phyloP scores from a whole-genome alignment of 2,797 vertebrate species.

The Poecilia wingei region DNA sequence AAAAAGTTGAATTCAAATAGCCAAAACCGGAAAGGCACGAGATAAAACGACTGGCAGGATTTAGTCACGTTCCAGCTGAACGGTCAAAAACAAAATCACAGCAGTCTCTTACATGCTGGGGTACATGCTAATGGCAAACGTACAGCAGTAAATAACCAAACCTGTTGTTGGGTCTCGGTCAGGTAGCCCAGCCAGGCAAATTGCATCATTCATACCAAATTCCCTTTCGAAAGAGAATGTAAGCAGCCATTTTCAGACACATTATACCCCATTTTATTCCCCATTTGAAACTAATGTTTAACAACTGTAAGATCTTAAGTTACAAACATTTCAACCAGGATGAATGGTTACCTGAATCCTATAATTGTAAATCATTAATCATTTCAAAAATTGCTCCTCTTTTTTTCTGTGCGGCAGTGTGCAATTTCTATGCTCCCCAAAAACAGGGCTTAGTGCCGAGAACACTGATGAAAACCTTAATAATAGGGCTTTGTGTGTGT shows the following conservation, averaged over 20 bases:
- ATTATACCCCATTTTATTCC: background rate
- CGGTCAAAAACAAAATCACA: background rate
- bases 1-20: background rate
- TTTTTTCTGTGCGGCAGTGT: background rate
- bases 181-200: background rate
- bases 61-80: background rate
- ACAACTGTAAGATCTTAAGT: background rate
- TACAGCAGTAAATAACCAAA: background rate
- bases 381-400: background rate
- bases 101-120: background rate
- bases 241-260: background rate
- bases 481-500: conserved; percentile 13
- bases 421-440: background rate
- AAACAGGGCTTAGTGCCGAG: background rate
- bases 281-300: background rate
- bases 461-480: conserved; percentile 24
- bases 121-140: background rate
- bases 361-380: background rate
- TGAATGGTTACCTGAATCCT: background rate
- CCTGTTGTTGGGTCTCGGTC: background rate
- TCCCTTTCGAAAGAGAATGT: background rate
- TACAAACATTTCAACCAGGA: background rate
- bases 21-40: background rate
- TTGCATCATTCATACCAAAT: background rate
- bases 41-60: background rate